phyloP scores from a whole-genome alignment of 2,113 vertebrate genomes.

The Spilogale gracilis region DNA sequence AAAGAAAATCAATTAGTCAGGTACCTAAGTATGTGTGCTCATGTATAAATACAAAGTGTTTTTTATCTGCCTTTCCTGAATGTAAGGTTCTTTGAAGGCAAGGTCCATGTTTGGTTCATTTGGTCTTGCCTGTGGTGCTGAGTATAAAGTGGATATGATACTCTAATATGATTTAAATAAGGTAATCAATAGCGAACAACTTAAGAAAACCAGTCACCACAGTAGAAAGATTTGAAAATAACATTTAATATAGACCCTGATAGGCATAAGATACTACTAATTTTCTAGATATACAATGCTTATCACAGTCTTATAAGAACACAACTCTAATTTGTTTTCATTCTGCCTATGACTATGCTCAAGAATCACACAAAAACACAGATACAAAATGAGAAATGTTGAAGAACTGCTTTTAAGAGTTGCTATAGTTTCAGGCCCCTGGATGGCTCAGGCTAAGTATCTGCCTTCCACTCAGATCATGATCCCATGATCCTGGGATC shows the following conservation, averaged over 20 bases:
- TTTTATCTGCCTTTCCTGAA: background rate
- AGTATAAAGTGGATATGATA: background rate
- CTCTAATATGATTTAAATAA: background rate
- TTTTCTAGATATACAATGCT: background rate
- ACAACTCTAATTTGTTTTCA: background rate
- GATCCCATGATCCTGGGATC: background rate
- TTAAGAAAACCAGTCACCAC: background rate
- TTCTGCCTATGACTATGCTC: background rate
- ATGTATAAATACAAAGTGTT: background rate
- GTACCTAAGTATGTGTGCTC: background rate
- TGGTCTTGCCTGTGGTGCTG: background rate
- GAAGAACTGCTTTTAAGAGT: background rate
- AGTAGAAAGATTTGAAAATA: background rate
- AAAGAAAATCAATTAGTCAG: background rate
- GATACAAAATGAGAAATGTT: background rate
- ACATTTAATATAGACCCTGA: background rate
- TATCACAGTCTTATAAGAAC: background rate
- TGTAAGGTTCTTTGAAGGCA: background rate
- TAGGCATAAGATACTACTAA: background rate
- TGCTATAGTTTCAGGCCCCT: background rate
- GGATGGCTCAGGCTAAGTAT: background rate
- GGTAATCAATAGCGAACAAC: background rate
- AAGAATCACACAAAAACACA: background rate
- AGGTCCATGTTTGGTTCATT: background rate
- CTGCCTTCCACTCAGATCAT: background rate